Conservation (phyloP, 2,888 invertebrate genomes). For the Melanchra persicariae region DNA sequence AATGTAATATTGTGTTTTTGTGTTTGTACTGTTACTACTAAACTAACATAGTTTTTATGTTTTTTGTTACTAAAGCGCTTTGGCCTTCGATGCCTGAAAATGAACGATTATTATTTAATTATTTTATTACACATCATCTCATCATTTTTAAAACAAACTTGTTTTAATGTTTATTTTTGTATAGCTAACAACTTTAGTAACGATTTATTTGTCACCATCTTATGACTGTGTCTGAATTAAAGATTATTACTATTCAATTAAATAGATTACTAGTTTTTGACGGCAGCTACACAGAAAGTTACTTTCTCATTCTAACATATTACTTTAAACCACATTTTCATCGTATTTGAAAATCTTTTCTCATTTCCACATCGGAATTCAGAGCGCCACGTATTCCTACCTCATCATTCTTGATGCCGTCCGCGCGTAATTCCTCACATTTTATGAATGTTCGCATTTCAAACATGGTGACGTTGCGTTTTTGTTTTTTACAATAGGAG, state of each 20-base stretch:
- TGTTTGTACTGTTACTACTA: too few relatives aligned
- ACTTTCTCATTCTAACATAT: conserved; percentile 3
- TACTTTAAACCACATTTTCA: conserved; percentile 7
- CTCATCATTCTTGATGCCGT: conserved; percentile 54
- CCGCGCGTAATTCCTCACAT: conserved; percentile 56
- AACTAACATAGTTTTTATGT: too few relatives aligned
- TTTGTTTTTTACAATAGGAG: neutral
- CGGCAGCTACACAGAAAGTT: neutral
- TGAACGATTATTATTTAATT: too few relatives aligned
- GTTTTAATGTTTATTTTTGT: too few relatives aligned
- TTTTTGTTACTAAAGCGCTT: too few relatives aligned
- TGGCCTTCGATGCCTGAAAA: too few relatives aligned
- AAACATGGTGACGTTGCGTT: conserved; percentile 38
- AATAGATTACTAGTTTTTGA: neutral
- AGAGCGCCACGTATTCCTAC: conserved; percentile 43
- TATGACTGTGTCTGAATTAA: too few relatives aligned
- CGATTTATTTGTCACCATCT: too few relatives aligned
- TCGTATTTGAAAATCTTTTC: conserved; percentile 49
- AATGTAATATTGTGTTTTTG: too few relatives aligned
- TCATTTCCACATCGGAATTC: conserved; percentile 54
- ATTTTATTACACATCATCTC: too few relatives aligned
- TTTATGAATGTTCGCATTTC: conserved; percentile 56
- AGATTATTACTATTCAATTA: neutral
- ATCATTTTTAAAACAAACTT: neutral
- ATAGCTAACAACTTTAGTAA: too few relatives aligned